phyloP scores from a whole-genome alignment of 2,797 vertebrate genomes.

The Hippoglossus hippoglossus region DNA sequence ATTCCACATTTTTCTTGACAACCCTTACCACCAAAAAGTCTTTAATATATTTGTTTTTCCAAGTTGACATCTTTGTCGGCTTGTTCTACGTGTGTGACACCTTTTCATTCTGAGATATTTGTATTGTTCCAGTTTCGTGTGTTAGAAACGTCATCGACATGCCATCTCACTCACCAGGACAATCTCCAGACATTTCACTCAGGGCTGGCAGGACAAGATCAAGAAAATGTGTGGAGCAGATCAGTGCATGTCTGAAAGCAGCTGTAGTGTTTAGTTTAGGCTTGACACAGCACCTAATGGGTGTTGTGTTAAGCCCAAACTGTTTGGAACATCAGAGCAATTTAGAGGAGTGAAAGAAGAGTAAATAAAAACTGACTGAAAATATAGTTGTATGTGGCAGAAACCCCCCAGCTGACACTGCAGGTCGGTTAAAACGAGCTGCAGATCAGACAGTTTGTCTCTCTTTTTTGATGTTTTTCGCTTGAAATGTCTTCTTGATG shows the following conservation, averaged over 20 bases:
- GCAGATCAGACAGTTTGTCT: background rate
- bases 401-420: constrained; percentile 9
- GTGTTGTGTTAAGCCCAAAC: no score
- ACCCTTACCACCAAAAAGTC: no score
- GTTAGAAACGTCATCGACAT: no score
- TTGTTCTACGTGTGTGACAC: no score
- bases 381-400: constrained; percentile 1
- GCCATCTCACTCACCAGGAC: no score
- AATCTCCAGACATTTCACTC: no score
- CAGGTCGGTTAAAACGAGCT: constrained; percentile 2
- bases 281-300: constrained; percentile 18
- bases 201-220: no score
- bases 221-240: background rate
- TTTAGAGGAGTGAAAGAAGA: constrained; percentile 4
- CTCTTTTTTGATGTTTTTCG: background rate
- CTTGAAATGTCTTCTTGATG: constrained; percentile 13
- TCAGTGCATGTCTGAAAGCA: background rate
- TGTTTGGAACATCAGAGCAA: constrained; percentile 22
- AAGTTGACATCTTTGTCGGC: no score
- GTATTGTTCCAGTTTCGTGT: no score
- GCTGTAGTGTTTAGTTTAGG: constrained; percentile 43
- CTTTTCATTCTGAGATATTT: no score
- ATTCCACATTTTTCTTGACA: no score
- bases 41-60: no score
- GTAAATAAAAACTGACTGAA: background rate